A percentile compares a stretch with the other conserved stretches of the same genome.
phyloP scores from a whole-genome alignment of 2,888 invertebrate species.

The Pedicia rivosa region DNA sequence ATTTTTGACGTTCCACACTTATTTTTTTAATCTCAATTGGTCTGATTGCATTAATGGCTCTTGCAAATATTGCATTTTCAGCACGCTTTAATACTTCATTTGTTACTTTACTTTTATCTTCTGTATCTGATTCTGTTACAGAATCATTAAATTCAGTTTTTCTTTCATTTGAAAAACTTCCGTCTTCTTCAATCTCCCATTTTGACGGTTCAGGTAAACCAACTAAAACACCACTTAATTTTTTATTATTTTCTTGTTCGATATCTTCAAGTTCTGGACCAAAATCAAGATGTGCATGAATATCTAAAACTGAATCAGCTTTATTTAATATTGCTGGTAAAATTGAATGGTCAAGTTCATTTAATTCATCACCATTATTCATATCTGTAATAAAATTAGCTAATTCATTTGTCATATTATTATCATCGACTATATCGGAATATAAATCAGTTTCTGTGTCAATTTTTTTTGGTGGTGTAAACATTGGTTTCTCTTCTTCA shows the following conservation, averaged over 20 bases:
- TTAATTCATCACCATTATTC: no score
- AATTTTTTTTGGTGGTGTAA: conserved; percentile 1
- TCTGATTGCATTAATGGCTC: conserved; percentile 66
- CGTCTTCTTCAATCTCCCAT: conserved; percentile 70
- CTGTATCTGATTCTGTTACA: conserved; percentile 8
- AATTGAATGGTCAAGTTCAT: no score
- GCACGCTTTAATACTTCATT: conserved; percentile 80
- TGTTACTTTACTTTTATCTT: conserved; percentile 41
- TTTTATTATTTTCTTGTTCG: conserved; percentile 8
- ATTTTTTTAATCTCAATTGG: conserved; percentile 64
- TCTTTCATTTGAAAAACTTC: conserved; percentile 16
- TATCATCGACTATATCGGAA: conserved; percentile 12
- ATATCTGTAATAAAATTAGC: no score
- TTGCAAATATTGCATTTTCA: conserved; percentile 82
- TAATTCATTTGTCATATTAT: no score
- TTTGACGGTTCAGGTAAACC: conserved; percentile 68
- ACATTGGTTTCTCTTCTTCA: conserved; percentile 13
- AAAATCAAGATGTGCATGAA: conserved; percentile 21
- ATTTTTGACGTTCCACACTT: conserved; percentile 44
- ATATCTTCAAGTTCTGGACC: conserved; percentile 16
- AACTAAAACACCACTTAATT: conserved; percentile 34
- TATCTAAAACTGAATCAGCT: conserved; percentile 21
- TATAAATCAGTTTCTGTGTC: no score
- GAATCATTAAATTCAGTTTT: conserved; percentile 33
- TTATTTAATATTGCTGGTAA: conserved; percentile 17